Base-by-base conservation (phyloP, 2,797 vertebrate genomes). In the Paratrypauchen microcephalus region DNA sequence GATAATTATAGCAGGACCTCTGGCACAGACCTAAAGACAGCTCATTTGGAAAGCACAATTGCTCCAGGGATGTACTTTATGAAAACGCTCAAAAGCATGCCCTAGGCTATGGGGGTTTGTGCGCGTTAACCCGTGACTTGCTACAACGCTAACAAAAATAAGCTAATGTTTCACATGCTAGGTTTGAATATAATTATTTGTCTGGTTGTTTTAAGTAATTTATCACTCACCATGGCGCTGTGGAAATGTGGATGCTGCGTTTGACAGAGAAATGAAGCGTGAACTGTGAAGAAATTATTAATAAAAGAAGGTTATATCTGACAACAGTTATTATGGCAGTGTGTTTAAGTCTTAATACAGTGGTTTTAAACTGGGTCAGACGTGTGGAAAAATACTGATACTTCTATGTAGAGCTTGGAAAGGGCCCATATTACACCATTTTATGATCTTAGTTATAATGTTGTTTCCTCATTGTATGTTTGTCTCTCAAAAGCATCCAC, bases 131-230 rank as follows among this genome's bases (percentile, higher is more conserved):
- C 63, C 19, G 8, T 65, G 64, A 62, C 57, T 26, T 45, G 7
- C 64, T 21, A n/a, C 26, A 15, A 28, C 4, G 36, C 39, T 66
- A 63, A 55, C 58, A 16, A 13, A 66, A 75, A 69, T 6, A 45
- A 66, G 66, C 66, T 71, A 52, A 74, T n/a, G 66, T 54, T 60
- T 75, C 26, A 68, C 52, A 70, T 50, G 57, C 2, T 65, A 28
- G 13, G 55, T n/a, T 65, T 66, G 36, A 50, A 58, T 39, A 65
- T 61, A 62, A 67, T 76, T 65, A 72, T 62, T 65, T 54, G 28
- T 62, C 55, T 60, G 45, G 9, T 5, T 30, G 16, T 24, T 56
- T 24, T 50, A 58, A 47, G 26, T 48, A 19, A 15, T 41, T 28
- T 28, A 13, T 19, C 21, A 19, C 9, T 56, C 65, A 26, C 19